Percentiles rank a stretch among this genome's conserved stretches.
These are phyloP conservation scores for Drosophila robusta DNA, from an alignment of 2,888 invertebrate species.

Conservation along the genomic window DNA sequence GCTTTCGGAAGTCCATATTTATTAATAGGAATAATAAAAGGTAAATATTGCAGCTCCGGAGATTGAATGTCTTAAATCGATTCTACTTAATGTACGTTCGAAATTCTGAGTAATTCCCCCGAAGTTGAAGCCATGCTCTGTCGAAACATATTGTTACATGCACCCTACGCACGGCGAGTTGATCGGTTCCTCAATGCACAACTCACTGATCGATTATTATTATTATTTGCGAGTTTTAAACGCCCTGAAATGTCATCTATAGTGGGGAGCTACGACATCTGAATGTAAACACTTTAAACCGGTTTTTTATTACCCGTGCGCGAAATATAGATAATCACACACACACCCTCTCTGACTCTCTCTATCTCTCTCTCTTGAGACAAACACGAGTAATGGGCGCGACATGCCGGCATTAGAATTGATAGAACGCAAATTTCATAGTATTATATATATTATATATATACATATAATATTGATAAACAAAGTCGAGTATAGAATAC, in stretches of 20 bases:
- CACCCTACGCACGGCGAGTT: neutral
- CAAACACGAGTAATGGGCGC: conserved; percentile 13
- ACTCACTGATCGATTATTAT: conserved; percentile 4
- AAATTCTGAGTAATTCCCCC: conserved; percentile 1
- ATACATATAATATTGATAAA: conserved; percentile 56
- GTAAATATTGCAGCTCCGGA: conserved; percentile 33
- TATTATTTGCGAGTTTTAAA: neutral
- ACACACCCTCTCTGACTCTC: conserved; percentile 7
- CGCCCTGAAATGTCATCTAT: conserved; percentile 24
- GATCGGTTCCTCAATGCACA: conserved; percentile 1
- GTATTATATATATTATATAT: conserved; percentile 11
- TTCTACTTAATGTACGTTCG: conserved; percentile 4
- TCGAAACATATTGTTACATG: conserved; percentile 3
- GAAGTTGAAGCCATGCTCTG: conserved; percentile 6
- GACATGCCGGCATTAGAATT: conserved; percentile 55
- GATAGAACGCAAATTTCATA: conserved; percentile 24
- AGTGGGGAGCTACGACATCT: conserved; percentile 13
- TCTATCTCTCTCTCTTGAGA: neutral
- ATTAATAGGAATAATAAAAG: conserved; percentile 32
- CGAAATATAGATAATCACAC: conserved; percentile 54
- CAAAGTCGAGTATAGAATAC: conserved; percentile 28
- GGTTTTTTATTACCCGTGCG: conserved; percentile 51
- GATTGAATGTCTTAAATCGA: conserved; percentile 2
- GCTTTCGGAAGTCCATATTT: conserved; percentile 25
- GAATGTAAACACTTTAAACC: conserved; percentile 63